Evolutionary conservation across 1,140 invertebrate species (phyloP), one percentile per base, ranked within the genome.

Genomic region (Anoplolepis gracilipes): DNA sequence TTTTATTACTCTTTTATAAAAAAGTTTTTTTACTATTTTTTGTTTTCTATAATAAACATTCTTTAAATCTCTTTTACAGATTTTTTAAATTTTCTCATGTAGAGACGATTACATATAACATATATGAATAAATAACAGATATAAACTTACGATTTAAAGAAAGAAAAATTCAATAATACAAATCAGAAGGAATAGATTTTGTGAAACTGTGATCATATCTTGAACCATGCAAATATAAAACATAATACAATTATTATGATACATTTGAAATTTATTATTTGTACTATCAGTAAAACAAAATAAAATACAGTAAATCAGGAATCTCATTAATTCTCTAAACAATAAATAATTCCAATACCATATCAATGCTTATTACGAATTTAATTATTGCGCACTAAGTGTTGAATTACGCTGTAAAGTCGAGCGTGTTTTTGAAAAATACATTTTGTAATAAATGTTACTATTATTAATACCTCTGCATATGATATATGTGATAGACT

Each of bases 261-360:
- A 59, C 8, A 75, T n/a, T 75, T 75, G 16, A 75, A 75, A 75
- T 75, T 75, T 75, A 75, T 75, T 75, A 59, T 39, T 75, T 75
- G 55, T 75, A 59, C 55, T 59, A 75, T 59, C 72, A 28, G 33
- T 75, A 75, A 75, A 75, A 59, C 33, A 61, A 75, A 39, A 75
- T 75, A 75, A 75, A 75, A 75, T 75, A 75, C 72, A 75, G 2
- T 75, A 11, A 75, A 75, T 57, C 22, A n/a, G 30, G 49, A 30
- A 2, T n/a, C 36, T 75, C 13, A 33, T 57, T 73, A 11, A 8
- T 49, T 72, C 22, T 33, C 55, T 75, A 75, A n/a, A 75, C 33
- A 75, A 75, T 75, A 59, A 75, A 75, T 75, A 75, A 59, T 75
- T 39, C 33, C 55, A 59, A 75, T 57, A 61, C 59, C 11, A 42